A percentile compares a stretch with the other conserved stretches of the same genome.
Evolutionary conservation across 1,140 invertebrate species (phyloP).

Genomic region (Drosophila cardini): DNA sequence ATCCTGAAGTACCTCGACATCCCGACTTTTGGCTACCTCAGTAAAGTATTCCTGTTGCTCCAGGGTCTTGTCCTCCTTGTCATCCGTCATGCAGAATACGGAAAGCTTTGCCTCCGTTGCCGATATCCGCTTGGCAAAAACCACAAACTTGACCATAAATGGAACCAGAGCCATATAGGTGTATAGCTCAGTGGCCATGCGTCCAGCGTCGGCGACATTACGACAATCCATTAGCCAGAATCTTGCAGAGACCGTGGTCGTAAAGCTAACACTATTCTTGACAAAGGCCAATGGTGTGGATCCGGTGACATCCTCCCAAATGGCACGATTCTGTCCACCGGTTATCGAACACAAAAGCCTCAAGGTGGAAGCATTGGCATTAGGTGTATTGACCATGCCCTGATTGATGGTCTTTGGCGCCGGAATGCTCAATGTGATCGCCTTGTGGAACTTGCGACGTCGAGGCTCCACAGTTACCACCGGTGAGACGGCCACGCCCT

Average conservation of each 20-base stretch:
- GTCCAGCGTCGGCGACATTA: slow-evolving; percentile 97
- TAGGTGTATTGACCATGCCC: slow-evolving; percentile 97
- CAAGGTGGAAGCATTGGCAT: slow-evolving; percentile 92
- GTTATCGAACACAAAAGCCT: slow-evolving; percentile 99
- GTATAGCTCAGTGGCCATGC: slow-evolving; percentile 99
- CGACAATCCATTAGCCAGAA: slow-evolving; percentile 99
- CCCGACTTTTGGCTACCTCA: slow-evolving; percentile 98
- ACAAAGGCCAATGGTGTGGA: slow-evolving; percentile 98
- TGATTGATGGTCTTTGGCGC: slow-evolving; percentile 96
- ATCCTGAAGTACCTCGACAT: slow-evolving; percentile 98
- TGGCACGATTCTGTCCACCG: slow-evolving; percentile 97
- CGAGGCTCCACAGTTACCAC: slow-evolving; percentile 99
- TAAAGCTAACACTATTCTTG: slow-evolving; percentile 99
- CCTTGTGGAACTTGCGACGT: slow-evolving; percentile 98
- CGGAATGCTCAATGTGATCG: slow-evolving; percentile 98
- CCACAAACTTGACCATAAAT: slow-evolving; percentile 97
- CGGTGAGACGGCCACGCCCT: slow-evolving; percentile 98
- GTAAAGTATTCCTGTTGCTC: slow-evolving; percentile 98
- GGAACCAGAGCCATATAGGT: slow-evolving; percentile 96
- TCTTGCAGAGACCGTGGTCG: slow-evolving; percentile 99
- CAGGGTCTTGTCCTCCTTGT: slow-evolving; percentile 98
- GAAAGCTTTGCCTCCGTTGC: slow-evolving; percentile 95
- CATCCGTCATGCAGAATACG: slow-evolving; percentile 99
- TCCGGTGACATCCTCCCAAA: slow-evolving; percentile 99
- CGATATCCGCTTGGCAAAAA: slow-evolving; percentile 98